Base-by-base conservation (phyloP, 2,888 invertebrate species). In the Phasia obesa region DNA sequence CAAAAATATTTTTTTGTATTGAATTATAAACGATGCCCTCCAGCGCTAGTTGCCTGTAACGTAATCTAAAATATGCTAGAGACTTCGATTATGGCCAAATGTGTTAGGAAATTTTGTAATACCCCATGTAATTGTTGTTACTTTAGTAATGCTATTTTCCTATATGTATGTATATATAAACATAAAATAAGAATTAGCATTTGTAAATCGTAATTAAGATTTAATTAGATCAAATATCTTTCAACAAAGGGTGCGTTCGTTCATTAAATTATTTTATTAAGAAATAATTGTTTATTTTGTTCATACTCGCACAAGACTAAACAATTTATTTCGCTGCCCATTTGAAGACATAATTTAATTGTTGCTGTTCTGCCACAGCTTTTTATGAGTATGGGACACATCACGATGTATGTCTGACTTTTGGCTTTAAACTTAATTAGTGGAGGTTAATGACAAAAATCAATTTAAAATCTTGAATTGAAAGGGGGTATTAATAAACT, bases 131-230 rank as follows among this genome's bases (percentile, higher is more conserved):
- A n/a, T n/a, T n/a, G n/a, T n/a, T n/a, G n/a, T n/a, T n/a, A n/a
- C n/a, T n/a, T n/a, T n/a, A n/a, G n/a, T n/a, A n/a, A n/a, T 82
- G 95, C 98, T 98, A 93, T 11, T 11, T 27, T 27, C 27, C 4
- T 27, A 27, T 6, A 4, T 27, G 27, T 27, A 27, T 27, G 27
- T 27, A 27, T 27, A 4, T 27, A 31, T 31, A 31, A 31, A 31
- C 31, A 13, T n/a, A n/a, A 13, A 38, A 15, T 13, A 38, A 38
- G 6, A 1, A 21, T n/a, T 25, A 47, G 31, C 19, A 21, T 42
- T 53, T 31, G 44, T 42, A 17, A 38, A 51, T 38, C 23, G 19
- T 27, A n/a, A n/a, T 60, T 17, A 17, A 42, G 38, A 44, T 42
- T 60, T 51, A 23, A 60, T 51, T 42, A 42, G 60, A 69, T 76